Evolutionary conservation across 2,888 invertebrate species (phyloP).

Genomic region (Limnephilus auricula): DNA sequence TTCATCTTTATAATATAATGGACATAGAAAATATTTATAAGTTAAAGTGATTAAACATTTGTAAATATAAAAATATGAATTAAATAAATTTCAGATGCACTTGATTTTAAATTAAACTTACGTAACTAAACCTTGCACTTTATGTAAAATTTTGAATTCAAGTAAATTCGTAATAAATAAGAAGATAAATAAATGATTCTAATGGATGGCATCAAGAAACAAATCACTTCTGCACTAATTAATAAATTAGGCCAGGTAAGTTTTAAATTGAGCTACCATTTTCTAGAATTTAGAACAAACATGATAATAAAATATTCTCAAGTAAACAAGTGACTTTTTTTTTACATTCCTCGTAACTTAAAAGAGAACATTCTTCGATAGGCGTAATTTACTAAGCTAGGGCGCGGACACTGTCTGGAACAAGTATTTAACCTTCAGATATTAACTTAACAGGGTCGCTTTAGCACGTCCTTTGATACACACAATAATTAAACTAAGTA

Average conservation of each 20-base stretch:
- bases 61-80: not conserved
- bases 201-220: not conserved
- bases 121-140: not conserved
- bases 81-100: conserved; percentile 2
- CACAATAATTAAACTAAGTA: not conserved
- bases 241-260: not conserved
- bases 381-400: not conserved
- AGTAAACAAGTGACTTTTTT: not conserved
- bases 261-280: not conserved
- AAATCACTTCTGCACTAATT: not conserved
- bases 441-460: not conserved
- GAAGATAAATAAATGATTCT: not conserved
- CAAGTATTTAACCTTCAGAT: not conserved
- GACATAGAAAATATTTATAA: not conserved
- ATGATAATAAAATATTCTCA: not conserved
- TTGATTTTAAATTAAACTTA: not conserved
- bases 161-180: not conserved
- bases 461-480: not conserved
- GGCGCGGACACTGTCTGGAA: not conserved
- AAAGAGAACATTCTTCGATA: not conserved
- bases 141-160: not conserved
- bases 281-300: not conserved
- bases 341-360: not conserved
- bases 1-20: not conserved
- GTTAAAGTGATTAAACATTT: not conserved